These are phyloP conservation scores for Podabrus alpinus DNA, from an alignment of 2,888 invertebrate species.

Conservation along the genomic window DNA sequence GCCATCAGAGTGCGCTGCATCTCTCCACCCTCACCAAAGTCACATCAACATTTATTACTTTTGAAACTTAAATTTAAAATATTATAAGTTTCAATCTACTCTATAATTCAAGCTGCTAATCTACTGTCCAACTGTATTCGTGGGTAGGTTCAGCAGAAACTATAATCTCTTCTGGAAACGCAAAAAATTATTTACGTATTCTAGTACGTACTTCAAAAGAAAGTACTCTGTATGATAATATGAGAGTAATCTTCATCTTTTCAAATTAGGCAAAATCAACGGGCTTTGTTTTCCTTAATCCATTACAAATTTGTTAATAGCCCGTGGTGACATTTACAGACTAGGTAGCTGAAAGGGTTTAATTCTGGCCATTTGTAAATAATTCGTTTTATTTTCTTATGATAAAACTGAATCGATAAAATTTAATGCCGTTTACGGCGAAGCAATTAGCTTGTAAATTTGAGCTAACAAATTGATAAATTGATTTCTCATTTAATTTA, in stretches of 20 bases:
- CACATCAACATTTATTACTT: no score
- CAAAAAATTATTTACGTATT: neutral
- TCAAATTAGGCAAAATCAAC: neutral
- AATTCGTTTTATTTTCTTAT: neutral
- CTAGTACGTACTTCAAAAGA: neutral
- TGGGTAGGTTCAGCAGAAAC: neutral
- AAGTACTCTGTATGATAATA: neutral
- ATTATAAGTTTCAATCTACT: no score
- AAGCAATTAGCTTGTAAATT: neutral
- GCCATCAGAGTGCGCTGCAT: no score
- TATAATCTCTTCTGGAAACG: neutral
- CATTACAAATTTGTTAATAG: slow-evolving; percentile 8
- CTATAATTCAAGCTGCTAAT: no score
- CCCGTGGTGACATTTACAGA: slow-evolving; percentile 1
- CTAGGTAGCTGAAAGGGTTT: slow-evolving; percentile 9
- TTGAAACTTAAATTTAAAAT: no score
- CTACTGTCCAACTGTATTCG: neutral
- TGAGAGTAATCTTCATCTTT: neutral
- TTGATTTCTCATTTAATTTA: neutral
- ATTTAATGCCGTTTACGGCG: neutral
- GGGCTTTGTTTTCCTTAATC: slow-evolving; percentile 4
- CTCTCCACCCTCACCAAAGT: no score
- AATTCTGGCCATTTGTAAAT: slow-evolving; percentile 9
- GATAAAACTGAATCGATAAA: neutral
- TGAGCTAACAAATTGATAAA: neutral